Conservation (phyloP, 2,888 invertebrate genomes). For the Heliconius cydno region DNA sequence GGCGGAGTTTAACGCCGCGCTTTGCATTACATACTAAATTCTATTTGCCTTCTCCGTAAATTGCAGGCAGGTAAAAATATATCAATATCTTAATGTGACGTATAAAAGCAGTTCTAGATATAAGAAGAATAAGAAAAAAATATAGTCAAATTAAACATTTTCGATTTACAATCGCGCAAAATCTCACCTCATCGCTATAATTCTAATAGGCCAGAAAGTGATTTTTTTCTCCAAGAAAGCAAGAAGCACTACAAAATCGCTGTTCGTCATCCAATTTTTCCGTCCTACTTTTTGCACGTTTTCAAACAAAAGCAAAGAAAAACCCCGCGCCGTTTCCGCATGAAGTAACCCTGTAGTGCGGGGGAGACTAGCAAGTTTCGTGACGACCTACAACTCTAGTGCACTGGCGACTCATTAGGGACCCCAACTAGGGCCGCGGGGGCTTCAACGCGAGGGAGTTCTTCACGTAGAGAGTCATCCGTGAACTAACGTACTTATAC, state of each 20-base stretch:
- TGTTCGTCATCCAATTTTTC: conserved; percentile 41
- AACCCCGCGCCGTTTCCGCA: conserved; percentile 66
- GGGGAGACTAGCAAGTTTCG: conserved; percentile 71
- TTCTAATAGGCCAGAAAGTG: neutral
- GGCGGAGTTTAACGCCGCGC: too few species aligned
- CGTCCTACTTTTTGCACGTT: conserved; percentile 46
- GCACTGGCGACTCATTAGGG: conserved; percentile 82
- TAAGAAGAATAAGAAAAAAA: neutral
- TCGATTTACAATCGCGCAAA: neutral
- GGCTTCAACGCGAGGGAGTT: conserved; percentile 73
- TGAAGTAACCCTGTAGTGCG: conserved; percentile 70
- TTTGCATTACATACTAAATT: too few species aligned
- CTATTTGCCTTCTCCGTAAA: too few species aligned
- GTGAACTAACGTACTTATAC: conserved; percentile 66
- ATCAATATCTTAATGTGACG: too few species aligned
- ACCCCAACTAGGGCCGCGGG: conserved; percentile 71
- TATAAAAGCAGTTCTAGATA: too few species aligned
- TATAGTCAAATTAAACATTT: neutral
- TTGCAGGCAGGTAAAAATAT: too few species aligned
- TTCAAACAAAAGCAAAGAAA: conserved; percentile 71
- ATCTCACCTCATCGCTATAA: neutral
- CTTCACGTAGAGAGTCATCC: conserved; percentile 73
- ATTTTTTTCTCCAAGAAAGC: neutral
- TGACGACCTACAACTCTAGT: conserved; percentile 81
- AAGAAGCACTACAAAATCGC: conserved; percentile 26